A percentile compares a stretch with the other conserved stretches of the same genome.
Evolutionary conservation across 2,888 invertebrate genomes (phyloP).

Genomic region (Pinctada fucata): DNA sequence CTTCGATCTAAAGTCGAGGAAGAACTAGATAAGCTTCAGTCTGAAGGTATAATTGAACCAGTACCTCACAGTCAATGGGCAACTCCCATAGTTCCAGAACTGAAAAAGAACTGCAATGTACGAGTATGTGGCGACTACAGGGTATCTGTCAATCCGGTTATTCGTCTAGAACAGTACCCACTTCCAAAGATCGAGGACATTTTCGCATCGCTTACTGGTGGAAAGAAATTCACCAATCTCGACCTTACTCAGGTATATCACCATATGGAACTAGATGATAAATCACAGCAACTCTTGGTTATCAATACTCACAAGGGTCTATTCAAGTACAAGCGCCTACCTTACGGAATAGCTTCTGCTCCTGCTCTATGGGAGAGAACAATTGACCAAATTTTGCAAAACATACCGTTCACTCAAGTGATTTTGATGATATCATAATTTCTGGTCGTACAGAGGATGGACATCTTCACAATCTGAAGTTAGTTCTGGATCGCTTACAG

Average conservation of each 20-base stretch:
- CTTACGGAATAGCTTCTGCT: constrained; percentile 24
- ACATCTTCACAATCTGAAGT: constrained; percentile 17
- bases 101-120: constrained; percentile 39
- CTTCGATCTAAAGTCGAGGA: constrained; percentile 30
- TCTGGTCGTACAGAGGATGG: constrained; percentile 15
- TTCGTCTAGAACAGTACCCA: constrained; percentile 56
- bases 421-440: background rate
- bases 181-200: constrained; percentile 51
- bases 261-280: constrained; percentile 40
- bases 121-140: constrained; percentile 51
- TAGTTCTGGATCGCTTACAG: constrained; percentile 13
- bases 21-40: constrained; percentile 21
- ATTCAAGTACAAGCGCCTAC: constrained; percentile 21
- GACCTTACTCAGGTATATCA: constrained; percentile 35
- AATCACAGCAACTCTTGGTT: constrained; percentile 19
- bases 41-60: constrained; percentile 20
- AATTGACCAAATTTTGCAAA: constrained; percentile 40
- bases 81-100: constrained; percentile 39
- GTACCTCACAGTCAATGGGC: constrained; percentile 42
- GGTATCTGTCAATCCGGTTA: constrained; percentile 48
- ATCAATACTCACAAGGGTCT: constrained; percentile 28
- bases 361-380: constrained; percentile 46
- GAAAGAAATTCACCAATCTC: constrained; percentile 42
- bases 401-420: constrained; percentile 17
- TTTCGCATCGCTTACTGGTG: constrained; percentile 50